Percentiles rank a stretch among this genome's conserved stretches.
Conservation (phyloP, 2,797 vertebrate species). For the Melopsittacus undulatus region DNA sequence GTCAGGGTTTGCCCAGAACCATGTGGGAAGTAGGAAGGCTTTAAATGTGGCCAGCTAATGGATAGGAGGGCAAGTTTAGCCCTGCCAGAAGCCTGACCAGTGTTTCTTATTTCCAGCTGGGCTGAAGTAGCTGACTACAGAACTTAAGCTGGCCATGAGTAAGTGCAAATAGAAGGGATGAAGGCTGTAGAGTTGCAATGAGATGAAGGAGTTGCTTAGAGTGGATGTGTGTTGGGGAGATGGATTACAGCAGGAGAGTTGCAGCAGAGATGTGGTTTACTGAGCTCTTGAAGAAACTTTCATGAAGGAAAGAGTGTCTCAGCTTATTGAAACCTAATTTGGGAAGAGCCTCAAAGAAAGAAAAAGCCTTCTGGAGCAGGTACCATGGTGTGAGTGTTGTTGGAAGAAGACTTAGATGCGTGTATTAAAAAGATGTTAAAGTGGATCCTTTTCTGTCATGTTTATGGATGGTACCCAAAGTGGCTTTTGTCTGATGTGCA, state of each 20-base stretch:
- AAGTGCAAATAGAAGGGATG: neutral
- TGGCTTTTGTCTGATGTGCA: slow-evolving; percentile 24
- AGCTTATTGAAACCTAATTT: neutral
- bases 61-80: neutral
- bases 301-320: neutral
- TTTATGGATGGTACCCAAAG: slow-evolving; percentile 24
- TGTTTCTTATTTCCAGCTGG: neutral
- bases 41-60: neutral
- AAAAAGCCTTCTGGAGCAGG: neutral
- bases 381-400: neutral
- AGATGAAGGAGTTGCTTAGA: neutral
- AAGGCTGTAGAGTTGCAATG: neutral
- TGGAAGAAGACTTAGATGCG: neutral
- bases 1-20: neutral
- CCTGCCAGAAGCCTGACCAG: neutral
- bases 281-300: neutral
- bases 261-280: neutral
- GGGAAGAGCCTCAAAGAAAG: neutral
- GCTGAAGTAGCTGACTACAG: neutral
- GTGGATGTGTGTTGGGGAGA: neutral
- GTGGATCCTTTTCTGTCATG: neutral
- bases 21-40: neutral
- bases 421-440: slow-evolving; percentile 14
- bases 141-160: neutral
- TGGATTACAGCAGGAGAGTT: neutral